Conservation (phyloP, 30 jellyfish, hydroid and myxozoan genomes). For the Aurelia sp. region DNA sequence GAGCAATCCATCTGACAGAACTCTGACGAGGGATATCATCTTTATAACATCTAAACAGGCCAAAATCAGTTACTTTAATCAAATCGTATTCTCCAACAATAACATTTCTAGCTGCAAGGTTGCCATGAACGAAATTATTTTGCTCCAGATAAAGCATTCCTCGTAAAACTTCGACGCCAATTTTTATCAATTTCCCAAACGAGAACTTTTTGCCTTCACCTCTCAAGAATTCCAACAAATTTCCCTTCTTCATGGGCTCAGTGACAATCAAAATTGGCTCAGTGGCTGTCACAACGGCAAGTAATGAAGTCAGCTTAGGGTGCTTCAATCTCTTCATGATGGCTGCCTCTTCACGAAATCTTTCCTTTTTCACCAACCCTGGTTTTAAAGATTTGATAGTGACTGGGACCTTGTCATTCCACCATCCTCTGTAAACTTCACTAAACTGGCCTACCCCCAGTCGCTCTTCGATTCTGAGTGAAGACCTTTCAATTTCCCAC, state of each 20-base stretch:
- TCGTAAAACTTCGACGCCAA: constrained; percentile 88
- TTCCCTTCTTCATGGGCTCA: constrained; percentile 93
- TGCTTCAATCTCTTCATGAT: constrained; percentile 89
- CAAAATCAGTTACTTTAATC: constrained; percentile 95
- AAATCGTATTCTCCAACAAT: constrained; percentile 81
- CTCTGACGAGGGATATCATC: constrained; percentile 85
- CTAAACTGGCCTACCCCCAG: constrained; percentile 92
- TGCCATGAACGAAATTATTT: constrained; percentile 83
- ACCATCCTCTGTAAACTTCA: constrained; percentile 85
- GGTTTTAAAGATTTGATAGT: constrained; percentile 92
- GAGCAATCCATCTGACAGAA: constrained; percentile 99
- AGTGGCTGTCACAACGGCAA: constrained; percentile 88
- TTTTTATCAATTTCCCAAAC: constrained; percentile 69
- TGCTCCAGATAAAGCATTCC: constrained; percentile 94
- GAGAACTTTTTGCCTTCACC: constrained; percentile 67
- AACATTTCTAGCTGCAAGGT: constrained; percentile 96
- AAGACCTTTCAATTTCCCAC: constrained; percentile 90
- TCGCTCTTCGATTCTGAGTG: constrained; percentile 56
- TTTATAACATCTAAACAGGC: constrained; percentile 88
- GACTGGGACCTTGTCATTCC: constrained; percentile 93
- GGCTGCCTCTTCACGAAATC: constrained; percentile 88
- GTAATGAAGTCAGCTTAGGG: constrained; percentile 73
- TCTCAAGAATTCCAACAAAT: constrained; percentile 88
- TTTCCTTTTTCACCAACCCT: constrained; percentile 90
- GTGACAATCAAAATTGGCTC: constrained; percentile 95